Evolutionary conservation across 2,888 invertebrate genomes (phyloP), one percentile per base, ranked within the genome.

Genomic region (Caenorhabditis sinica): DNA sequence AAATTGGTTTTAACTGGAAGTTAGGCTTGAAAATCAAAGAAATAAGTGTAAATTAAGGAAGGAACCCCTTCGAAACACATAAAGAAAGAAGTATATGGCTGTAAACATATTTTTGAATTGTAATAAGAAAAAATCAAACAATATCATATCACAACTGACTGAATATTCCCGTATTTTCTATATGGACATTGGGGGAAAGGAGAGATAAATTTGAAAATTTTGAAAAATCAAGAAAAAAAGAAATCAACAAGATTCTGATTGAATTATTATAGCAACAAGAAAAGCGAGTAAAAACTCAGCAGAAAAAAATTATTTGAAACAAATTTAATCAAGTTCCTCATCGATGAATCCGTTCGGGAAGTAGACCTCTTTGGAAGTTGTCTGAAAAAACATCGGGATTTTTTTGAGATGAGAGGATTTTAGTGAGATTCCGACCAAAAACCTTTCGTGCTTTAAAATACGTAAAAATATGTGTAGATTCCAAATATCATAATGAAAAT

Each of bases 311-410:
- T n/a, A n/a, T n/a, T n/a, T 56, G 15, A 28, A 56, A 20, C 5
- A 6, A 20, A 56, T 30, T 60, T 33, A 60, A 53, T 85, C 85
- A 15, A 85, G 76, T 17, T 82, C 85, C 2, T 82, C 74, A n/a
- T 82, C 85, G 25, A 82, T 65, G n/a, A 79, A 74, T 11, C 85
- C 85, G 65, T 82, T 77, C 45, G 61, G 74, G 60, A 82, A 85
- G 15, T 58, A 36, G 30, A 65, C 58, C 4, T 58, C 69, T 43
- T 40, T 69, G 4, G 15, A 53, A 28, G 33, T n/a, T 25, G 74
- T 17, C 82, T 82, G 68, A n/a, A 79, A 80, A 81, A n/a, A 40
- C 33, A 33, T 33, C 33, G 4, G 33, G 33, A 77, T 20, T 28
- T 28, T 28, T 23, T 40, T 61, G 23, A 77, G 15, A 77, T 49